Base-by-base conservation (phyloP, 1,140 invertebrate genomes). In the Acromyrmex heyeri region DNA sequence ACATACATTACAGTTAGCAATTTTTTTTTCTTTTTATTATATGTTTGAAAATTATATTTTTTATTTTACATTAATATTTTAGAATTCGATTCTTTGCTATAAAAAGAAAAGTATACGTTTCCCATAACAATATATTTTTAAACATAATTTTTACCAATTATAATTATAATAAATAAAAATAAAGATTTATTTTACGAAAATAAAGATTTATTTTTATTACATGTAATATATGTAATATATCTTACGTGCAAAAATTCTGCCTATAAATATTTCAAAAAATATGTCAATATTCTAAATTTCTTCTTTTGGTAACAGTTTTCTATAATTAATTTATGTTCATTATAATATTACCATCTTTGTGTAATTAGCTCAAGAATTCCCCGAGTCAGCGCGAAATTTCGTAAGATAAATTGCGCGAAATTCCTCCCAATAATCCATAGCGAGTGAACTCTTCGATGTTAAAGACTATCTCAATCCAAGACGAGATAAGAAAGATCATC, bases 401-500 rank as follows among this genome's bases (percentile, higher is more conserved):
- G 55, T 59, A 83, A 83, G 79, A 83, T 75, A 83, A 83, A 83
- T 83, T 73, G 79, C 55, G 55, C 14, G 79, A 75, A 83, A 83
- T 83, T 83, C 79, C 79, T 61, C 67, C 69, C 79, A 75, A 83
- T 83, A 83, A 83, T 83, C 79, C 79, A 83, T 83, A 73, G 79
- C 55, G 27, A 87, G 75, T 90, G 73, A 87, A 89, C 86, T 72
- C 81, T 87, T 87, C 85, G 82, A 65, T 48, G 53, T 14, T 59
- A 65, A 27, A 77, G 75, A 59, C 65, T 78, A 64, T 89, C 87
- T 89, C 87, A 85, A 87, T 91, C 78, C 77, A n/a, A 21, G 70
- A 24, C 73, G 30, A 65, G 30, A 61, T 86, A 89, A 91, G 87
- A 91, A 89, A 85, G 81, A 89, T 86, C 77, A 76, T 79, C 76